Evolutionary conservation across 2,797 vertebrate genomes (phyloP), one percentile per base, ranked within the genome.

Genomic region (Novumbra hubbsi): DNA sequence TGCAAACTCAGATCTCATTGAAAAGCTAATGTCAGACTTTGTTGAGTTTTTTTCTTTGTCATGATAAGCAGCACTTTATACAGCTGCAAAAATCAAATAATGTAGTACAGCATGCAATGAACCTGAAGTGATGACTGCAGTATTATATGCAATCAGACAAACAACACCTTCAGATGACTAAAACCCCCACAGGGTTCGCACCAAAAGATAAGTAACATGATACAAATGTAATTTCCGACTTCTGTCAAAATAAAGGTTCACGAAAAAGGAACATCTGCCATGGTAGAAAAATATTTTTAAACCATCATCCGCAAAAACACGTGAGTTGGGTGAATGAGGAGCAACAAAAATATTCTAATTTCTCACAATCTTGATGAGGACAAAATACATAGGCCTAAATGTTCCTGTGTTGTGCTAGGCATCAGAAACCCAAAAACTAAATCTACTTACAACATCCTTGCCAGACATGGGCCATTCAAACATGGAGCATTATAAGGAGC

Each of bases 241-340:
- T 45, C 11, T 11, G 41, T 45, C 41, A 45, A 45, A 11, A 45
- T 45, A 45, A 55, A 81, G 86, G 82, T 78, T 84, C 78, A 85
- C 70, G 64, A 72, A 78, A 84, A 88, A 71, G 84, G 75, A 90
- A 41, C 48, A 73, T 82, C 84, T 60, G 71, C 80, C 66, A 85
- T 71, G 80, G 85, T 92, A 92, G 62, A 92, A 92, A 92, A 92
- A 92, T 92, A 92, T 84, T 80, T 89, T 69, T 76, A 72, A 67
- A 78, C 85, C 80, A 77, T 77, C 78, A 81, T 85, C 71, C 66
- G n/a, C 6, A 74, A 87, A 85, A 86, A 86, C 76, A 71, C 68
- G 78, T 81, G 79, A 85, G 87, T 83, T 81, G 78, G 75, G 80
- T 87, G 72, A 72, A 73, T 74, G 83, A 83, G 73, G 85, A 81